A percentile compares a stretch with the other conserved stretches of the same genome.
These are phyloP conservation scores for Macropis europaea DNA, from an alignment of 2,888 invertebrate species.

Conservation along the genomic window DNA sequence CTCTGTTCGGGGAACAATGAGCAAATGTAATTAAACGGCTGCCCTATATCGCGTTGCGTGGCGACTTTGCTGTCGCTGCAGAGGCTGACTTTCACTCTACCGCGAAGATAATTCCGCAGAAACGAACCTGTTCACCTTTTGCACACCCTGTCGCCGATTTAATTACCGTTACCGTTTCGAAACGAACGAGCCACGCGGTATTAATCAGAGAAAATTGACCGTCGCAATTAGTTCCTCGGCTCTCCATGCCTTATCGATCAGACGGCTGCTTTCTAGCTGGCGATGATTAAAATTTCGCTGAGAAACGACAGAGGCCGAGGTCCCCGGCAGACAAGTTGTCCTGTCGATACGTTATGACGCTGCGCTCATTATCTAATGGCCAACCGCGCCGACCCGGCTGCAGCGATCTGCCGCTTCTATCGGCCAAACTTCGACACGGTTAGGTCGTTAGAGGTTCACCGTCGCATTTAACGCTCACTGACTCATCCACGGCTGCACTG, in stretches of 20 bases:
- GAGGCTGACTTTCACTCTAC: slow-evolving; percentile 27
- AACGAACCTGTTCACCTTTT: slow-evolving; percentile 1
- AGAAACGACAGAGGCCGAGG: neutral
- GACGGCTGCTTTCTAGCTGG: too few species aligned
- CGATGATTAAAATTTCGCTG: neutral
- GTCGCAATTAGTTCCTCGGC: too few species aligned
- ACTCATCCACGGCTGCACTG: slow-evolving; percentile 50
- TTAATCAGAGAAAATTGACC: neutral
- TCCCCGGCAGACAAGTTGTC: slow-evolving; percentile 21
- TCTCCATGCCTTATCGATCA: too few species aligned
- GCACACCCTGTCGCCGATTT: neutral
- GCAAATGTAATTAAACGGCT: slow-evolving; percentile 45
- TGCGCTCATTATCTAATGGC: slow-evolving; percentile 63
- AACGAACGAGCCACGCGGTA: neutral
- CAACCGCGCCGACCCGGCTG: slow-evolving; percentile 49
- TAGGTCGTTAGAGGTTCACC: slow-evolving; percentile 42
- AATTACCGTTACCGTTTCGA: neutral
- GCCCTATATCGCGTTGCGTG: slow-evolving; percentile 21
- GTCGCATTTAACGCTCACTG: slow-evolving; percentile 57
- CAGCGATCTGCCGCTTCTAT: slow-evolving; percentile 43
- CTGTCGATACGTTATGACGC: slow-evolving; percentile 36
- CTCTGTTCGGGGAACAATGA: slow-evolving; percentile 37
- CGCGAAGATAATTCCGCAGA: slow-evolving; percentile 17
- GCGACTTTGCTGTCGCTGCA: slow-evolving; percentile 4
- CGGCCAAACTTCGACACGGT: slow-evolving; percentile 26